These are phyloP conservation scores for Cantharis flavilabris DNA, from an alignment of 2,888 invertebrate genomes.

Conservation along the genomic window DNA sequence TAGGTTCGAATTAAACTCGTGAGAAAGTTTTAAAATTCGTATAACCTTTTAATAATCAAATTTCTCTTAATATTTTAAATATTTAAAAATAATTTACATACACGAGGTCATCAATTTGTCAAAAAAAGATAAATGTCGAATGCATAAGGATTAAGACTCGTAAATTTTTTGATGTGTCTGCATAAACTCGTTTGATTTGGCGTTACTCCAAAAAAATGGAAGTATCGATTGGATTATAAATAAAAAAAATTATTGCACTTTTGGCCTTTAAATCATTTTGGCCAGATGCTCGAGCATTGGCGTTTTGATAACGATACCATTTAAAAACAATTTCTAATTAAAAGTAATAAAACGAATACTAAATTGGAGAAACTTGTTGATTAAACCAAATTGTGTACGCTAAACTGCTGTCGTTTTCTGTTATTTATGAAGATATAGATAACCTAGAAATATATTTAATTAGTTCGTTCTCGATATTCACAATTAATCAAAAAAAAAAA, in stretches of 20 bases:
- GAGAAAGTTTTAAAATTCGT: not conserved
- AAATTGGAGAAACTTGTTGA: not conserved
- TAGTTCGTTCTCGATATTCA: not conserved
- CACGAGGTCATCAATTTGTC: not conserved
- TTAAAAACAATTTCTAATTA: not conserved
- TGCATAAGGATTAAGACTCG: not conserved
- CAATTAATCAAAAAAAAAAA: not conserved
- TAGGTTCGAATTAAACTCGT: not conserved
- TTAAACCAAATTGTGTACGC: not conserved
- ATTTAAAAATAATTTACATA: not conserved
- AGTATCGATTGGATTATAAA: not conserved
- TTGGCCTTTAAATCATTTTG: not conserved
- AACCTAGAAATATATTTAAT: not conserved
- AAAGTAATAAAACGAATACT: not conserved
- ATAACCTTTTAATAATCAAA: not conserved
- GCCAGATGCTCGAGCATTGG: not conserved
- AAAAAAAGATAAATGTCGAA: not conserved
- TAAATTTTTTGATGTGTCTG: not conserved
- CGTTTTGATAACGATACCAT: not conserved
- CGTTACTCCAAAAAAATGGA: not conserved
- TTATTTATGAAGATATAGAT: not conserved
- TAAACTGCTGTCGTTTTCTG: constrained; percentile 3
- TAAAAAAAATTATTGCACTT: not conserved
- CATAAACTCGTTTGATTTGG: not conserved
- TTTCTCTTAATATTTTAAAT: not conserved